A percentile compares a stretch with the other conserved stretches of the same genome.
Conservation (phyloP, 2,113 vertebrate species). For the Rissa tridactyla region DNA sequence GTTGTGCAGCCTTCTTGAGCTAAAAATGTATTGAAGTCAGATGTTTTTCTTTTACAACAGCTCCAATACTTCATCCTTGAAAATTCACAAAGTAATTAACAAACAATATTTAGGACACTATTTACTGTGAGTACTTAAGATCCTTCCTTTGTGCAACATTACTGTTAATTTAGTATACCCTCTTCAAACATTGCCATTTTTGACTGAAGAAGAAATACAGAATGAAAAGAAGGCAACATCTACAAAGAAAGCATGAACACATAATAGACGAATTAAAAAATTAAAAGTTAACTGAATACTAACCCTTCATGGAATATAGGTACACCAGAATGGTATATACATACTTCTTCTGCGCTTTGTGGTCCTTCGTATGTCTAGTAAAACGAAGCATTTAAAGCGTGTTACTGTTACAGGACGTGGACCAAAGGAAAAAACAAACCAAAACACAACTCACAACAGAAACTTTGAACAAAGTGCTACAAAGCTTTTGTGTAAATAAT, state of each 20-base stretch:
- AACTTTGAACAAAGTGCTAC: background rate
- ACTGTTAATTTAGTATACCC: background rate
- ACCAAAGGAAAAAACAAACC: background rate
- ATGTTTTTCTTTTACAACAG: conserved; percentile 96
- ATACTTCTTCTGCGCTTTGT: conserved; percentile 82
- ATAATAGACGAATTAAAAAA: background rate
- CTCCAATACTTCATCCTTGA: conserved; percentile 98
- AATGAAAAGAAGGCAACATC: background rate
- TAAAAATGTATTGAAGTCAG: conserved; percentile 94
- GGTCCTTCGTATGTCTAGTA: conserved; percentile 83
- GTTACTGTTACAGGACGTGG: background rate
- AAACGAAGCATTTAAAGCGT: background rate
- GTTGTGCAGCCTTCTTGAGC: conserved; percentile 91
- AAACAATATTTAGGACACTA: background rate
- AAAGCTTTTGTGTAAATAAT: background rate
- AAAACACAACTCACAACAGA: background rate
- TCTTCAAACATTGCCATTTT: background rate
- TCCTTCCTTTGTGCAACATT: background rate
- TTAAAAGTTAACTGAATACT: conserved; percentile 12
- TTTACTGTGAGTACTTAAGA: background rate
- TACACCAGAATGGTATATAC: conserved; percentile 88
- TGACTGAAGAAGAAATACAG: background rate
- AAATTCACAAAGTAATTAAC: conserved; percentile 18
- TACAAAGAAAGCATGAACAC: background rate
- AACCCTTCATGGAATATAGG: conserved; percentile 98